Percentiles rank a stretch among this genome's conserved stretches.
Evolutionary conservation across 92 coral and sea anemone genomes (phyloP).

Genomic region (Heliopora coerulea): DNA sequence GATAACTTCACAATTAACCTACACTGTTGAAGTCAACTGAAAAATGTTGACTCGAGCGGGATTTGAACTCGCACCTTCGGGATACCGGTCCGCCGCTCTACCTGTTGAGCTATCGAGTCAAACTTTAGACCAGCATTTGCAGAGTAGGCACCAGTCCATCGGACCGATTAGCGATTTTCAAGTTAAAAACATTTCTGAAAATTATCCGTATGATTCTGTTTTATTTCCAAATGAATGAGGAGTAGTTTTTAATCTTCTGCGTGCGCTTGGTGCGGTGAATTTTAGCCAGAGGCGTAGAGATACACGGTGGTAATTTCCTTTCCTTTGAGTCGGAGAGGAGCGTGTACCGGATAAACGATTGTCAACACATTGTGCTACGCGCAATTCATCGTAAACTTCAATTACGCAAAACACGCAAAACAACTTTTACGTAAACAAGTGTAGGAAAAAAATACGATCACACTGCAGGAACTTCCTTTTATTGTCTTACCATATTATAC

Average conservation of each 20-base stretch:
- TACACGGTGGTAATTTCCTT: not conserved
- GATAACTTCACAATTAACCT: no score
- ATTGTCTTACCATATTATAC: no score
- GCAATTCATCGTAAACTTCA: not conserved
- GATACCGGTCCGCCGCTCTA: no score
- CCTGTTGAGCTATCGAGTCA: no score
- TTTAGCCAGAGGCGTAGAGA: not conserved
- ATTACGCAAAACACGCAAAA: not conserved
- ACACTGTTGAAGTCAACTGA: no score
- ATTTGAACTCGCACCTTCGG: no score
- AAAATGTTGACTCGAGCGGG: no score
- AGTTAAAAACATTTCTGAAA: not conserved
- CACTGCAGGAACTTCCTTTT: no score
- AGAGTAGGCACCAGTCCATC: no score
- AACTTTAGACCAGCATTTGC: no score
- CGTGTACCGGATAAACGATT: not conserved
- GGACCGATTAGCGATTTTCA: not conserved
- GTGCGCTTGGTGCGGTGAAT: slow-evolving; percentile 5
- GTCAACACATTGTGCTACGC: not conserved
- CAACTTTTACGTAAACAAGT: no score
- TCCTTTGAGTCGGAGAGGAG: not conserved
- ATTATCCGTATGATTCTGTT: not conserved
- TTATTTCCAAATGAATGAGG: not conserved
- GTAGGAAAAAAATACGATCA: no score
- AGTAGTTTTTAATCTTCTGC: slow-evolving; percentile 4